These are phyloP conservation scores for Nyctalus aviator DNA, from an alignment of 2,797 vertebrate genomes.

Conservation along the genomic window DNA sequence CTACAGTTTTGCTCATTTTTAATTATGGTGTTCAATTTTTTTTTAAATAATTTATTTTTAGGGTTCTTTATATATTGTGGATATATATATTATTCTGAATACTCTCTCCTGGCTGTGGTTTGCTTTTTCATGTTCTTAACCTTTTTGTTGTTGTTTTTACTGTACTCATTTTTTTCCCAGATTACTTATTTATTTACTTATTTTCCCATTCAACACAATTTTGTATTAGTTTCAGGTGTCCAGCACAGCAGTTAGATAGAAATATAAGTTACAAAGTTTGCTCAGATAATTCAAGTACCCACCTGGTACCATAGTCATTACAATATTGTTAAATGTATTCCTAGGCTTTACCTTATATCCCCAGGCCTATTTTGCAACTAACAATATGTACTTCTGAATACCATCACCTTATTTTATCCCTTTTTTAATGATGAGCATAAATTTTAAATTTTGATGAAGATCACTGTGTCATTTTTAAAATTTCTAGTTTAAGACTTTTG, in stretches of 20 bases:
- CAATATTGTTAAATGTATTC: background rate
- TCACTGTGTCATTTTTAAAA: background rate
- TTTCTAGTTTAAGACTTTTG: background rate
- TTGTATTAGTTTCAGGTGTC: too few relatives aligned
- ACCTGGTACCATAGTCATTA: background rate
- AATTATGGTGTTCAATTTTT: too few relatives aligned
- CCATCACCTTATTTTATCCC: background rate
- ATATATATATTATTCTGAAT: too few relatives aligned
- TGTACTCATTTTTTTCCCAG: background rate
- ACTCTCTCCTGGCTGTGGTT: too few relatives aligned
- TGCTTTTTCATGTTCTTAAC: constrained; percentile 1
- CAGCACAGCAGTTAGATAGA: too few relatives aligned
- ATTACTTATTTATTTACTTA: too few relatives aligned
- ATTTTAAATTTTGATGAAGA: background rate
- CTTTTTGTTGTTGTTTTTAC: background rate
- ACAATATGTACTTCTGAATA: too few relatives aligned
- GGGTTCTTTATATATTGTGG: too few relatives aligned
- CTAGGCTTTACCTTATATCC: background rate
- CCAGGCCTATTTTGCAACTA: too few relatives aligned
- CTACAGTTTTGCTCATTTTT: too few relatives aligned
- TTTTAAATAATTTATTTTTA: too few relatives aligned
- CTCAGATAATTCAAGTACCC: background rate
- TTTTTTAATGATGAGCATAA: background rate
- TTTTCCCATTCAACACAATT: too few relatives aligned
- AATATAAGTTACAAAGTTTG: background rate